Evolutionary conservation across 2,797 vertebrate species (phyloP).

Genomic region (Myotis daubentonii): DNA sequence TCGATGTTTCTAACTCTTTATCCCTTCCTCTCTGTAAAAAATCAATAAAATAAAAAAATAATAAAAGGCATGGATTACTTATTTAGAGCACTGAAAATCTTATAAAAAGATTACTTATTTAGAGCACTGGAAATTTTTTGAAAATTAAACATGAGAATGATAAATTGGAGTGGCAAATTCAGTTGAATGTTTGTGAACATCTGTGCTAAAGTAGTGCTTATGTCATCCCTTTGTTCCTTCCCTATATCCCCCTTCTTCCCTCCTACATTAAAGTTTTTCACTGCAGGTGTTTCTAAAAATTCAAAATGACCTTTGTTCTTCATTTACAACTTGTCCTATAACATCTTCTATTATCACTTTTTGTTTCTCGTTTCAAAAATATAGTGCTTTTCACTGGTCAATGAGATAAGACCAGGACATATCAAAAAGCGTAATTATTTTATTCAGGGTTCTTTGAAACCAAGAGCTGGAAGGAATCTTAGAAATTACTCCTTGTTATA

Average conservation of each 20-base stretch:
- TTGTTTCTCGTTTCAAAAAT: constrained; percentile 28
- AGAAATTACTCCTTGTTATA: constrained; percentile 32
- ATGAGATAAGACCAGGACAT: not conserved
- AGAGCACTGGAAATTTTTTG: not conserved
- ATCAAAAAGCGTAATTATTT: not conserved
- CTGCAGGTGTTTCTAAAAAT: not conserved
- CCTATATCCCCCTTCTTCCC: not conserved
- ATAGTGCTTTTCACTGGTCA: not conserved
- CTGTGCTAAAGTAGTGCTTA: not conserved
- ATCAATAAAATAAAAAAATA: too few species aligned
- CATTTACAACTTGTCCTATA: not conserved
- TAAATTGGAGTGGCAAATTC: not conserved
- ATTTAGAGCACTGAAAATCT: too few species aligned
- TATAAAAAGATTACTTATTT: not conserved
- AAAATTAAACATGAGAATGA: constrained; percentile 21
- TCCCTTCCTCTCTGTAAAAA: too few species aligned
- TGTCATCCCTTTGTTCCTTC: not conserved
- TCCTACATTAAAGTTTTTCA: not conserved
- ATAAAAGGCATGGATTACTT: too few species aligned
- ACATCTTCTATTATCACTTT: constrained; percentile 1
- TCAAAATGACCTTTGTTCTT: constrained; percentile 18
- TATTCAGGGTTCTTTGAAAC: not conserved
- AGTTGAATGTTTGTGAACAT: not conserved
- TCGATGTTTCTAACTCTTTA: too few species aligned
- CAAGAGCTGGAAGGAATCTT: not conserved